Percentiles rank a stretch among this genome's conserved stretches.
These are phyloP conservation scores for Mesochorus sp. DNA, from an alignment of 2,888 invertebrate species.

Conservation along the genomic window DNA sequence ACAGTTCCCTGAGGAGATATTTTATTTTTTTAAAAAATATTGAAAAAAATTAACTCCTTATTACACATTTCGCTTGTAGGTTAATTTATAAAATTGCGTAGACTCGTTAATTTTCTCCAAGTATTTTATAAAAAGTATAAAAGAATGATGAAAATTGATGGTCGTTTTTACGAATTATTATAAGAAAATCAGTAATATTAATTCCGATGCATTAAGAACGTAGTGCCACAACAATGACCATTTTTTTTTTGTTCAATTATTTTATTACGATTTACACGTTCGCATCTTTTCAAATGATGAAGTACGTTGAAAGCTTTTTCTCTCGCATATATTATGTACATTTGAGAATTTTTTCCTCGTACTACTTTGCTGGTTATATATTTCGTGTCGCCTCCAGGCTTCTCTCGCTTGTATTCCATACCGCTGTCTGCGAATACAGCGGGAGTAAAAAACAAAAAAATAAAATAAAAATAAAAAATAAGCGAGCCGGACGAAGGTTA, in stretches of 20 bases:
- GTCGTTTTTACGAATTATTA: no score
- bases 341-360: constrained; percentile 1
- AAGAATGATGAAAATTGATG: no score
- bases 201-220: not conserved
- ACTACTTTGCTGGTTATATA: constrained; percentile 12
- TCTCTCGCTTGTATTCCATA: constrained; percentile 8
- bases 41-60: not conserved
- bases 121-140: no score
- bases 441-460: constrained; percentile 18
- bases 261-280: not conserved
- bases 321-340: not conserved
- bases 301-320: not conserved
- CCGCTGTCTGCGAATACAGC: constrained; percentile 50
- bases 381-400: constrained; percentile 14
- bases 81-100: not conserved
- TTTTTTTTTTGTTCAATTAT: not conserved
- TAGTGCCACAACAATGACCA: not conserved
- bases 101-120: no score
- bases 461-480: constrained; percentile 48
- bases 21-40: not conserved
- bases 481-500: constrained; percentile 74
- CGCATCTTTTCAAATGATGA: not conserved
- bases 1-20: not conserved
- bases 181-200: no score
- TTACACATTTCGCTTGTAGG: not conserved